Percentiles rank a stretch among this genome's conserved stretches.
These are phyloP conservation scores for Pelodiscus sinensis DNA, from an alignment of 2,113 vertebrate species.

Conservation along the genomic window DNA sequence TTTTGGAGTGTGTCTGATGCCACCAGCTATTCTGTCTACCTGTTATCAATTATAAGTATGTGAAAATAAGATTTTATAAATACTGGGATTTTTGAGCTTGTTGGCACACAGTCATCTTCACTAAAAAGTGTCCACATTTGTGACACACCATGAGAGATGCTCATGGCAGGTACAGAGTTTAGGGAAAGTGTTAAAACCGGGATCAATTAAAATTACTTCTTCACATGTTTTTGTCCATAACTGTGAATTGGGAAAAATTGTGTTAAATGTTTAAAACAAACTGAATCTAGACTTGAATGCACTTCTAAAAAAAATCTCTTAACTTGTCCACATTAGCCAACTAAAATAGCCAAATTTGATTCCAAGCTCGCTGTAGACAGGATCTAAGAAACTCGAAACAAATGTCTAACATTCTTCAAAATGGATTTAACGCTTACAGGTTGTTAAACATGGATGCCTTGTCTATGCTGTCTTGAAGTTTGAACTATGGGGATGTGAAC, in stretches of 20 bases:
- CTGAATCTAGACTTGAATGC: neutral
- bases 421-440: neutral
- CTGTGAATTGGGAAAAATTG: neutral
- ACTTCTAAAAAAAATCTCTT: neutral
- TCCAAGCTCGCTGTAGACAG: neutral
- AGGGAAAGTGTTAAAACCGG: neutral
- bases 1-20: neutral
- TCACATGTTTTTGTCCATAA: neutral
- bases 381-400: neutral
- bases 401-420: neutral
- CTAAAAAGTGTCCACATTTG: neutral
- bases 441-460: neutral
- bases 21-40: too few species aligned
- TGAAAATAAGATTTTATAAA: neutral
- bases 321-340: neutral
- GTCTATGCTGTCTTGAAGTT: neutral
- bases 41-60: neutral
- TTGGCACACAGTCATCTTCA: neutral
- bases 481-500: neutral
- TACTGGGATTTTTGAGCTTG: neutral
- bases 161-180: neutral
- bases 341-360: neutral
- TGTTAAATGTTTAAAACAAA: neutral
- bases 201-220: neutral
- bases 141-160: neutral